Evolutionary conservation across 1,140 invertebrate genomes (phyloP), one percentile per base, ranked within the genome.

Genomic region (Aphis gossypii): DNA sequence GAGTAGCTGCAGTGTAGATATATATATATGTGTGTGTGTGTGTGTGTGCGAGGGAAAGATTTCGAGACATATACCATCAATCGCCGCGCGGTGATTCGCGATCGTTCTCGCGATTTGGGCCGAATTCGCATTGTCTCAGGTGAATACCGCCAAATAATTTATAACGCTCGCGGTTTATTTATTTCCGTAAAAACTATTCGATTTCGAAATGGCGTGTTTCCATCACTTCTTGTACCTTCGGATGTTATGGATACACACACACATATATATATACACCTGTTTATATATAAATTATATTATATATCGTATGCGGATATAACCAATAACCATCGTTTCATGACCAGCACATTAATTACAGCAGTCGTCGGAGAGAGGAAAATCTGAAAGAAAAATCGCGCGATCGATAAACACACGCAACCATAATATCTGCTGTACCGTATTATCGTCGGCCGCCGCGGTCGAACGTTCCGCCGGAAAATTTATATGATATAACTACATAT

Each of bases 191-290:
- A 68, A 68, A 68, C 60, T 68, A 68, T 68, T 76, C 60, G 60
- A 76, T 76, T 76, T 76, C 60, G 60, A 18, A 76, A 76, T n/a
- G 60, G 60, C 60, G 60, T n/a, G 60, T 76, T 76, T 76, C 60
- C 60, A 76, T 76, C 60, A n/a, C 60, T 68, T 5, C 54, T 11
- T 46, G 60, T 3, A 14, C 38, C 38, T 41, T 2, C 4, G 60
- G 60, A 76, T n/a, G 60, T 35, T 76, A 76, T 68, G 60, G 48
- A 51, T 51, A 51, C 18, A 48, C 14, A 48, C 48, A 11, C 18
- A 30, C 14, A 14, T 51, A 51, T 20, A 51, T 0, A 51, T 4
- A 18, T n/a, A 14, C 14, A 14, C 38, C 38, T 41, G 3, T 68
- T 25, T 56, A 25, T 56, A 25, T 25, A 25, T 60, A 25, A 30